Percentiles rank a stretch among this genome's conserved stretches.
phyloP scores from a whole-genome alignment of 1,140 invertebrate species.

The Drosophila eugracilis region DNA sequence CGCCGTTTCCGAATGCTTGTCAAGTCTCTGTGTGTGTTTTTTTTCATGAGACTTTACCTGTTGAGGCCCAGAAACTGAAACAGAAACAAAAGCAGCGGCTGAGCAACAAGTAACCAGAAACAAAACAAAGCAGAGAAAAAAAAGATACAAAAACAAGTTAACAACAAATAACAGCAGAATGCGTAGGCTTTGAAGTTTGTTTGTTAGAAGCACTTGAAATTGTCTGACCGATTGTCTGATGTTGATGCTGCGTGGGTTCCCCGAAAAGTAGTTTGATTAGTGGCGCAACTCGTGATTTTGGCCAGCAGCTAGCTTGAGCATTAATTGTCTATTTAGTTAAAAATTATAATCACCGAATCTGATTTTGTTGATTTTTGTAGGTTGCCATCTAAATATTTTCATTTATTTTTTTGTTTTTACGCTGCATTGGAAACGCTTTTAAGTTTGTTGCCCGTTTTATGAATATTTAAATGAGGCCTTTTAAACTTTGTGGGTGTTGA shows the following conservation, averaged over 20 bases:
- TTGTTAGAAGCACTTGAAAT: conserved; percentile 75
- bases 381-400: conserved; percentile 10
- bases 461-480: conserved; percentile 15
- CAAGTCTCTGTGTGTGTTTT: conserved; percentile 57
- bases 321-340: conserved; percentile 70
- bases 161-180: conserved; percentile 62
- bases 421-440: conserved; percentile 12
- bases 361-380: conserved; percentile 23
- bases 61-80: conserved; percentile 52
- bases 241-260: conserved; percentile 60
- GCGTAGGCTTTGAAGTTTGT: conserved; percentile 63
- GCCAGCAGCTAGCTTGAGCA: conserved; percentile 42
- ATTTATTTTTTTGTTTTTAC: neutral
- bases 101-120: conserved; percentile 73
- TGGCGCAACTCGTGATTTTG: conserved; percentile 29
- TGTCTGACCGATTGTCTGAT: conserved; percentile 61
- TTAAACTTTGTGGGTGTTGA: conserved; percentile 43
- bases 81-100: conserved; percentile 36
- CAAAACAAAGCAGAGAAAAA: conserved; percentile 55
- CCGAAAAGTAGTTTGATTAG: conserved; percentile 75
- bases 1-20: conserved; percentile 59
- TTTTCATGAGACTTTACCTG: conserved; percentile 69
- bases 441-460: conserved; percentile 22
- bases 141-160: conserved; percentile 64
- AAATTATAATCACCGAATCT: conserved; percentile 60